These are phyloP conservation scores for Okapia johnstoni DNA, from an alignment of 2,113 vertebrate genomes.

Conservation along the genomic window DNA sequence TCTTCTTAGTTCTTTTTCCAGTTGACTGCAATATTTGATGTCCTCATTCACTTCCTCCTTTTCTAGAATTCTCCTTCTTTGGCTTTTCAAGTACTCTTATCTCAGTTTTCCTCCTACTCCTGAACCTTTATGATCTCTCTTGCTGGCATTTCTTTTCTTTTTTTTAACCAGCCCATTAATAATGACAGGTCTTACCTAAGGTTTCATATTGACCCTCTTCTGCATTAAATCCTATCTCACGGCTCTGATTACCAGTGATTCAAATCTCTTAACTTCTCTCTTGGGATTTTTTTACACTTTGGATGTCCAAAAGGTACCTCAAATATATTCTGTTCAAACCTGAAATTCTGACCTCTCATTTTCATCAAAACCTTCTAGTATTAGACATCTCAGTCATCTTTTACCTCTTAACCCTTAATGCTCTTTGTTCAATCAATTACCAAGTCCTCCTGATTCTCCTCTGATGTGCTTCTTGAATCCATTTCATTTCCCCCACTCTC, in stretches of 20 bases:
- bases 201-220: neutral
- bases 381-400: neutral
- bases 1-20: neutral
- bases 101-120: neutral
- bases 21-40: neutral
- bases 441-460: neutral
- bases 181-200: neutral
- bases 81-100: neutral
- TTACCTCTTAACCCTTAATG: neutral
- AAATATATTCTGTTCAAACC: neutral
- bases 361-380: neutral
- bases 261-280: neutral
- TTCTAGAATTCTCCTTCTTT: neutral
- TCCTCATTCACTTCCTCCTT: neutral
- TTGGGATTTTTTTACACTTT: neutral
- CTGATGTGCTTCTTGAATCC: neutral
- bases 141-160: neutral
- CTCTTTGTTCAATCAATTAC: neutral
- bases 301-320: neutral
- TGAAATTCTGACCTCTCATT: neutral
- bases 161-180: neutral
- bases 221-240: neutral
- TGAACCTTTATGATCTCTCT: neutral
- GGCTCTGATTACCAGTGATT: neutral
- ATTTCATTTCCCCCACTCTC: neutral